These are phyloP conservation scores for Sycobia sp. DNA, from an alignment of 1,140 invertebrate species.

Conservation along the genomic window DNA sequence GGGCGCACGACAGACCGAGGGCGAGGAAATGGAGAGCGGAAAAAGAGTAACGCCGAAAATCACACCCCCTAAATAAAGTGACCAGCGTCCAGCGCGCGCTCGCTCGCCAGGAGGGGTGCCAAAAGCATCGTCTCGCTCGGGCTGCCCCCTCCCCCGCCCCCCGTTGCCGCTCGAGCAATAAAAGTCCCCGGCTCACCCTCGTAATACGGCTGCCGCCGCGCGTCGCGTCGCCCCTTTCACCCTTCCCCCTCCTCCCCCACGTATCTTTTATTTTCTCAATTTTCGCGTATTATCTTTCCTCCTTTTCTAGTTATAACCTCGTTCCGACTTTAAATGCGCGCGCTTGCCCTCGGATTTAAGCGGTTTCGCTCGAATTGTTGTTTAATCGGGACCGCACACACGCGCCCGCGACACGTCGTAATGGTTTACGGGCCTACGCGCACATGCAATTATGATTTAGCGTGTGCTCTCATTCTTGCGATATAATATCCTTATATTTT, in stretches of 20 bases:
- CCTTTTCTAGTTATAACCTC: slow-evolving; percentile 21
- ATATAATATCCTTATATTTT: too few relatives aligned
- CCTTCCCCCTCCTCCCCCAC: slow-evolving; percentile 2
- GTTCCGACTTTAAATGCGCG: too few relatives aligned
- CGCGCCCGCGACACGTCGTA: background rate
- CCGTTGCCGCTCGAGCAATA: slow-evolving; percentile 23
- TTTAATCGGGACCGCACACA: too few relatives aligned
- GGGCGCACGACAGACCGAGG: background rate
- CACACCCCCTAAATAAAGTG: slow-evolving; percentile 36
- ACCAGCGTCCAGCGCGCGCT: slow-evolving; percentile 14
- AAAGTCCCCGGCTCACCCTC: slow-evolving; percentile 22
- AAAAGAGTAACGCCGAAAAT: slow-evolving; percentile 33
- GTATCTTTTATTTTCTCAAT: slow-evolving; percentile 32
- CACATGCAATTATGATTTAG: too few relatives aligned
- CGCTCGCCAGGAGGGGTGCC: slow-evolving; percentile 7
- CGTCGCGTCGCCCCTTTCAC: slow-evolving; percentile 3
- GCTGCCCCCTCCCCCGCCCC: slow-evolving; percentile 32
- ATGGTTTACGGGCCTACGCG: too few relatives aligned
- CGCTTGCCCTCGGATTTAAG: too few relatives aligned
- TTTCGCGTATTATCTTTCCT: slow-evolving; percentile 19
- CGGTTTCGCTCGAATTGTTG: too few relatives aligned
- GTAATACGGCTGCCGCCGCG: too few relatives aligned
- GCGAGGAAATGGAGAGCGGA: slow-evolving; percentile 26
- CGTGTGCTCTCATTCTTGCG: too few relatives aligned
- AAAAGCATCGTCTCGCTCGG: slow-evolving; percentile 33